phyloP scores from a whole-genome alignment of 2,113 vertebrate species.

The Madoqua kirkii region DNA sequence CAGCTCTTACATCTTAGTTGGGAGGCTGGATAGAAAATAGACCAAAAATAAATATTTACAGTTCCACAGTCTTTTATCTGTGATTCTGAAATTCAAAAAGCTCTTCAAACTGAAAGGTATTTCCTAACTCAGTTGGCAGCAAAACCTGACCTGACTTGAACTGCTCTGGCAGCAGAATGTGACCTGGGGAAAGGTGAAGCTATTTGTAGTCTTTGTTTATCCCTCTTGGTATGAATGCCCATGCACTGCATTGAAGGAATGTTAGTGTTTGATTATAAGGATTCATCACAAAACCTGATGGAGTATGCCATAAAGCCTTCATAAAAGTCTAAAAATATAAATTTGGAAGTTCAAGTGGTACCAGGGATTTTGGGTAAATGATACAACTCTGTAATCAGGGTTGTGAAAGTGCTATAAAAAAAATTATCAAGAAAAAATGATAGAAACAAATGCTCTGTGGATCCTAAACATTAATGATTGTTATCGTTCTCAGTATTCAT shows the following conservation, averaged over 20 bases:
- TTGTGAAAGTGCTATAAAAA: neutral
- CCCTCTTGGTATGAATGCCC: neutral
- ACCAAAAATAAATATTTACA: constrained; percentile 8
- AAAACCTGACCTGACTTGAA: constrained; percentile 53
- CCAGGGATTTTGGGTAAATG: neutral
- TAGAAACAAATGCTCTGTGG: neutral
- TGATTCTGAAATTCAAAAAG: constrained; percentile 34
- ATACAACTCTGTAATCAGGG: neutral
- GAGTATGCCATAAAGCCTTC: neutral
- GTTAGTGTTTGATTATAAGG: neutral
- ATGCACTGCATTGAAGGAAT: neutral
- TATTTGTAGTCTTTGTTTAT: constrained; percentile 31
- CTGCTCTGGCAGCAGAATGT: neutral
- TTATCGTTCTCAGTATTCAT: neutral
- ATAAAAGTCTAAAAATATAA: neutral
- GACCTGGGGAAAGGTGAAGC: constrained; percentile 46
- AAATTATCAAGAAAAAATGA: neutral
- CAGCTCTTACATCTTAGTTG: neutral
- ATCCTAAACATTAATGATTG: neutral
- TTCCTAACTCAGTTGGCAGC: constrained; percentile 21
- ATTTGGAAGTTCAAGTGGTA: neutral
- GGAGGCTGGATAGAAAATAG: neutral
- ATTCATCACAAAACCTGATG: neutral
- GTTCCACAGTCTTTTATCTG: neutral
- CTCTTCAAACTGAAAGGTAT: neutral